A percentile compares a stretch with the other conserved stretches of the same genome.
Conservation (phyloP, 2,797 vertebrate species). For the Cryptoprocta ferox region DNA sequence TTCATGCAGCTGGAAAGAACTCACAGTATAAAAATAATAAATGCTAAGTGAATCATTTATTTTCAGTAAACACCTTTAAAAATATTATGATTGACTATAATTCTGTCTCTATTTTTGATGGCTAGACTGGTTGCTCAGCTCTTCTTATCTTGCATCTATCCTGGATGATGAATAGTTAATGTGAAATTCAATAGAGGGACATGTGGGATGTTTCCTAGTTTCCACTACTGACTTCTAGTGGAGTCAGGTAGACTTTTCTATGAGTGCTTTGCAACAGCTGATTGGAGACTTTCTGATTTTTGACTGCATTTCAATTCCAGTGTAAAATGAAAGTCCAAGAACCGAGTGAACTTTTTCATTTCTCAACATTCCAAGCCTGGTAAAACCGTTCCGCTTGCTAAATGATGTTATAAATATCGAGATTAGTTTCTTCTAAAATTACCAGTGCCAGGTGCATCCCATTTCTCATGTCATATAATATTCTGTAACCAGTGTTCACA, state of each 20-base stretch:
- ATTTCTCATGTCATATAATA: slow-evolving; percentile 82
- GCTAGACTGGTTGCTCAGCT: slow-evolving; percentile 75
- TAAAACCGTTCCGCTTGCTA: slow-evolving; percentile 80
- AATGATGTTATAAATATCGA: slow-evolving; percentile 85
- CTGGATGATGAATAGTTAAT: slow-evolving; percentile 81
- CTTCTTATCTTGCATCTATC: slow-evolving; percentile 78
- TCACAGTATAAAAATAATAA: background rate
- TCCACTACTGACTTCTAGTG: slow-evolving; percentile 19
- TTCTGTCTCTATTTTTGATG: slow-evolving; percentile 74
- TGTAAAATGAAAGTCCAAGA: slow-evolving; percentile 78
- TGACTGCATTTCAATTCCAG: slow-evolving; percentile 42
- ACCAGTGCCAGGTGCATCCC: slow-evolving; percentile 83
- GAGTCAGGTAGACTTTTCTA: slow-evolving; percentile 60
- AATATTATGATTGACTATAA: slow-evolving; percentile 62
- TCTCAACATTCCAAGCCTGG: slow-evolving; percentile 82
- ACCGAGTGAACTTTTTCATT: slow-evolving; percentile 82
- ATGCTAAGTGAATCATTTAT: slow-evolving; percentile 3
- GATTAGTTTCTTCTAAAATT: slow-evolving; percentile 88
- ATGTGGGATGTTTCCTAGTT: background rate
- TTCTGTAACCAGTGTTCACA: slow-evolving; percentile 82
- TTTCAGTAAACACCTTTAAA: slow-evolving; percentile 73
- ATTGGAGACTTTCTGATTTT: slow-evolving; percentile 76
- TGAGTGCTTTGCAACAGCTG: slow-evolving; percentile 70
- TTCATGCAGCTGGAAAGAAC: background rate
- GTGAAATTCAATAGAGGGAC: slow-evolving; percentile 69